These are phyloP conservation scores for Lepisosteus osseus DNA, from an alignment of 2,113 vertebrate species.

Conservation along the genomic window DNA sequence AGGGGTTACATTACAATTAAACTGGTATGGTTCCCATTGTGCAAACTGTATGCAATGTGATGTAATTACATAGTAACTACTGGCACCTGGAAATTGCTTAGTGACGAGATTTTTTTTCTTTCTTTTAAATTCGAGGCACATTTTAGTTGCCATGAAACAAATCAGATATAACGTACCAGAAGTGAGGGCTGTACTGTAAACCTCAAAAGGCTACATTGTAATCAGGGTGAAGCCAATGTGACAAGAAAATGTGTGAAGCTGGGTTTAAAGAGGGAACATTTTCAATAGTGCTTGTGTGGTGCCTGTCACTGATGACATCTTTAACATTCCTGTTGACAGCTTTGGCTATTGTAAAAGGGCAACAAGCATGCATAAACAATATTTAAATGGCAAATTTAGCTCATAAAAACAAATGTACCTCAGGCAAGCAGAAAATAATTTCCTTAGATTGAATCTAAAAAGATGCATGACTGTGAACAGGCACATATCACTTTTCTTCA, in stretches of 20 bases:
- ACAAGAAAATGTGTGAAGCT: too few relatives aligned
- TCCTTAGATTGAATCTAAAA: too few relatives aligned
- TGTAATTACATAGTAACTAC: slow-evolving; percentile 36
- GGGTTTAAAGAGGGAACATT: too few relatives aligned
- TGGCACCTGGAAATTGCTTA: slow-evolving; percentile 30
- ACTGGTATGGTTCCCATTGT: slow-evolving; percentile 33
- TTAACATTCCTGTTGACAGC: not conserved
- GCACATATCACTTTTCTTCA: not conserved
- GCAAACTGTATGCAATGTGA: slow-evolving; percentile 18
- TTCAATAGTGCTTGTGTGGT: too few relatives aligned
- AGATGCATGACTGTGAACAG: not conserved
- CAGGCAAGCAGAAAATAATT: slow-evolving; percentile 16
- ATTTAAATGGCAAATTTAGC: slow-evolving; percentile 18
- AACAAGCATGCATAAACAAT: not conserved
- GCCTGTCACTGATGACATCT: not conserved
- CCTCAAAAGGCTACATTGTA: too few relatives aligned
- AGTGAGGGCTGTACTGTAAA: too few relatives aligned
- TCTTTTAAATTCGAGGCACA: slow-evolving; percentile 34
- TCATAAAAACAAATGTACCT: slow-evolving; percentile 27
- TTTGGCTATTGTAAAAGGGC: not conserved
- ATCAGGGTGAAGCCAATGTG: too few relatives aligned
- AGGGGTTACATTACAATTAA: slow-evolving; percentile 33
- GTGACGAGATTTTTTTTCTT: slow-evolving; percentile 21
- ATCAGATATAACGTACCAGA: too few relatives aligned
- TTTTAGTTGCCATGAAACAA: not conserved